Percentiles rank a stretch among this genome's conserved stretches.
phyloP scores from a whole-genome alignment of 2,797 vertebrate species.

The Fratercula arctica region DNA sequence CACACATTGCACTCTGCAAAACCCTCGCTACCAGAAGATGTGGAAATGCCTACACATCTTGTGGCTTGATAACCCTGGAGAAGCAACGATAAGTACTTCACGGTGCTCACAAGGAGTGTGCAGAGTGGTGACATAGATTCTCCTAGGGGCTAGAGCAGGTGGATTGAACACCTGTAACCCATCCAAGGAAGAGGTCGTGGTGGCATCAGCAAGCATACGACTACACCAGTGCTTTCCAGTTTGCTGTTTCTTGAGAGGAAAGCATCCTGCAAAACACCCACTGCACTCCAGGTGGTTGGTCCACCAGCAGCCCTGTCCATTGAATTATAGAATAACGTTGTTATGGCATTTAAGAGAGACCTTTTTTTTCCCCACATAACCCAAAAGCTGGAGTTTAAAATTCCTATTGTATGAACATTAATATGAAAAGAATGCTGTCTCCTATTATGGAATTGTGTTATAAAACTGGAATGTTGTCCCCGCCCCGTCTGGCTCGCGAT shows the following conservation, averaged over 20 bases:
- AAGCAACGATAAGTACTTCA: neutral
- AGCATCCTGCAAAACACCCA: neutral
- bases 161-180: neutral
- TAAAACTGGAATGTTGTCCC: conserved; percentile 76
- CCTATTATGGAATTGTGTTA: conserved; percentile 78
- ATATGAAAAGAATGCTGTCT: conserved; percentile 74
- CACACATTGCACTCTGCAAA: neutral
- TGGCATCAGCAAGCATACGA: neutral
- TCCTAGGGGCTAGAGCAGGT: neutral
- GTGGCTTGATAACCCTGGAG: neutral
- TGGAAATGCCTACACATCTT: neutral
- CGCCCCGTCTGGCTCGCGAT: conserved; percentile 59
- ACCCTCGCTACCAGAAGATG: neutral
- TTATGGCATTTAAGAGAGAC: neutral
- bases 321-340: neutral
- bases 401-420: conserved; percentile 71
- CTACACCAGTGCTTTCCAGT: neutral
- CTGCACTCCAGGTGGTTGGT: neutral
- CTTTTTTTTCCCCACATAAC: neutral
- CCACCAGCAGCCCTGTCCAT: neutral
- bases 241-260: neutral
- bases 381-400: conserved; percentile 49
- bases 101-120: neutral
- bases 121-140: neutral
- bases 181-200: neutral